Base-by-base conservation (phyloP, 2,113 vertebrate species). In the Grammomys dolichurus region DNA sequence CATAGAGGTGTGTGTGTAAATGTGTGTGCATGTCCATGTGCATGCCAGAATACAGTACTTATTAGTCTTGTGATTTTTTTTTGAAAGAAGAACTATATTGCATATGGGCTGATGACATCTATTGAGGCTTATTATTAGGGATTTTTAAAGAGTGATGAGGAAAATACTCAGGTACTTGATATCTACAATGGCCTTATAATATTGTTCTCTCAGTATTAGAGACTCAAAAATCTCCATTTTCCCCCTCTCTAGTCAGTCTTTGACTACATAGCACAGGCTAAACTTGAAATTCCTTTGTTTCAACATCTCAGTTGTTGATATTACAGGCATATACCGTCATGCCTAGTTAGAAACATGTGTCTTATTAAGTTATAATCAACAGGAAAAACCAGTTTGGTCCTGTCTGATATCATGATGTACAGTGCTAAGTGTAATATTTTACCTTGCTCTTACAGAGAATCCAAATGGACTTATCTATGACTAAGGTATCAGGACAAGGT, bases 401-500 rank as follows among this genome's bases (percentile, higher is more conserved):
- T 75, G 40, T 22, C 36, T 65, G 12, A 33, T 46, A 31, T 76
- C n/a, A 81, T 69, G 19, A 31, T 54, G 51, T 20, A 31, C 3
- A 70, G 54, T 11, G 28, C 40, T 69, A 67, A 81, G 48, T 89
- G 67, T 20, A 78, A 51, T 72, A 92, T 78, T 82, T 19, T 46
- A 63, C 33, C 1, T 87, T 67, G 36, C 46, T 91, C 56, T 33
- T 51, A 73, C 6, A 87, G 48, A 60, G 31, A 92, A 60, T 60
- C 33, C 40, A 65, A 28, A 11, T 81, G 76, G 33, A 54, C 36
- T 93, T 87, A 78, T 13, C 1, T 84, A 33, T 77, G 76, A 89
- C n/a, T 77, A 95, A 88, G 48, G 36, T 22, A 89, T 70, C 16
- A 81, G 58, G 85, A 36, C 24, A 86, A 87, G n/a, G 46, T 90